Base-by-base conservation (phyloP, 2,113 vertebrate genomes). In the Antigone vipio region DNA sequence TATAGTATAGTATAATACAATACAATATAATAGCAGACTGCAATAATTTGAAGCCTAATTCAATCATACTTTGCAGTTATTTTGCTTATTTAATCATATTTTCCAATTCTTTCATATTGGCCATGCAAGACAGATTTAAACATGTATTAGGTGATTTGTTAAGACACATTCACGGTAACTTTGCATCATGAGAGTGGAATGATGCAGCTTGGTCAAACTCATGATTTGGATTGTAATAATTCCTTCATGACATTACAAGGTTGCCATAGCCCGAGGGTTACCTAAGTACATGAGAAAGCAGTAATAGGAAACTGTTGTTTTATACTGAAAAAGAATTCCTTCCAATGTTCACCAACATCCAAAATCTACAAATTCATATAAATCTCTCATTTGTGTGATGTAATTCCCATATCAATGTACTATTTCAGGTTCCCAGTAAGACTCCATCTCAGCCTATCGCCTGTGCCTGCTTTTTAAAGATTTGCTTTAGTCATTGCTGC, bases 181-280 rank as follows among this genome's bases (percentile, higher is more conserved):
- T 87, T 26, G 29, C 2, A 1, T 96, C 89, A 78, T n/a, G 60
- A 72, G 77, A 89, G 56, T 42, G 71, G 74, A 91, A 94, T 38
- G 73, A 90, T 92, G 58, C 74, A 73, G 77, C 42, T 85, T 94
- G 93, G 93, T 69, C 53, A 93, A 60, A 85, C 69, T 76, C 88
- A 85, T 85, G 47, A 91, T 75, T 49, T 91, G 77, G 69, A 89
- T 69, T 92, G 69, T 18, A 93, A 5, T 75, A 94, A 95, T 89
- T 95, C 66, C 66, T 88, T 60, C 0, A 6, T 88, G 81, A 93
- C 74, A 66, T 42, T 92, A 56, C 56, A 73, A 92, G 72, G 66
- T 63, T 95, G 66, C 47, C 29, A 45, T 2, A 84, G 68, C 44
- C 60, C 24, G 78, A 64, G 53, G 47, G 68, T 56, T 91, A 94